These are phyloP conservation scores for Rhinogobius similis DNA, from an alignment of 2,113 vertebrate species.

Conservation along the genomic window DNA sequence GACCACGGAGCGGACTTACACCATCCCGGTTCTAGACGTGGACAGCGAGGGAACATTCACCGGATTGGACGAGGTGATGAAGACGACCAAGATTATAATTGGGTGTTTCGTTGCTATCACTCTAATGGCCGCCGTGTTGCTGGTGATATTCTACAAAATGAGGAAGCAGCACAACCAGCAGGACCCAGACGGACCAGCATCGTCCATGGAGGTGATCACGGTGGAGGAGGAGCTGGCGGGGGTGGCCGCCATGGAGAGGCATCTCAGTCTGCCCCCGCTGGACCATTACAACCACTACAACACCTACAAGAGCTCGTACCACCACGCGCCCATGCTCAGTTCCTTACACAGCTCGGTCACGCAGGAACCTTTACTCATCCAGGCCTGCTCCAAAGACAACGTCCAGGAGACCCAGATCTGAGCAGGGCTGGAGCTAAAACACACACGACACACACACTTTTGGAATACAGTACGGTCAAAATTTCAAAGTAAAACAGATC, in stretches of 20 bases:
- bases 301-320: conserved; percentile 96
- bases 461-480: conserved; percentile 60
- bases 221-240: conserved; percentile 96
- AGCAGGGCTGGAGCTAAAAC: conserved; percentile 78
- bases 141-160: conserved; percentile 99
- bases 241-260: conserved; percentile 91
- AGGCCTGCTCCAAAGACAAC: conserved; percentile 83
- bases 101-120: conserved; percentile 96
- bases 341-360: conserved; percentile 95
- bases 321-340: conserved; percentile 93
- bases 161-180: conserved; percentile 97
- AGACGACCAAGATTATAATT: conserved; percentile 83
- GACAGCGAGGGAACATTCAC: conserved; percentile 72
- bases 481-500: conserved; percentile 37
- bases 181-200: conserved; percentile 91
- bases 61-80: conserved; percentile 81
- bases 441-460: conserved; percentile 45
- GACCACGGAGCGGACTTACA: conserved; percentile 90
- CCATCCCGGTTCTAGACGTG: conserved; percentile 88
- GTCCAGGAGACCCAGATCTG: conserved; percentile 84
- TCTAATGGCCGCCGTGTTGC: conserved; percentile 96
- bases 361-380: conserved; percentile 98
- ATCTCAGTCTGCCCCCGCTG: conserved; percentile 93
- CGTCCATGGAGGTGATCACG: conserved; percentile 97
- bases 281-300: conserved; percentile 99